A percentile compares a stretch with the other conserved stretches of the same genome.
Evolutionary conservation across 2,113 vertebrate genomes (phyloP).

Genomic region (Dicrurus megarhynchus): DNA sequence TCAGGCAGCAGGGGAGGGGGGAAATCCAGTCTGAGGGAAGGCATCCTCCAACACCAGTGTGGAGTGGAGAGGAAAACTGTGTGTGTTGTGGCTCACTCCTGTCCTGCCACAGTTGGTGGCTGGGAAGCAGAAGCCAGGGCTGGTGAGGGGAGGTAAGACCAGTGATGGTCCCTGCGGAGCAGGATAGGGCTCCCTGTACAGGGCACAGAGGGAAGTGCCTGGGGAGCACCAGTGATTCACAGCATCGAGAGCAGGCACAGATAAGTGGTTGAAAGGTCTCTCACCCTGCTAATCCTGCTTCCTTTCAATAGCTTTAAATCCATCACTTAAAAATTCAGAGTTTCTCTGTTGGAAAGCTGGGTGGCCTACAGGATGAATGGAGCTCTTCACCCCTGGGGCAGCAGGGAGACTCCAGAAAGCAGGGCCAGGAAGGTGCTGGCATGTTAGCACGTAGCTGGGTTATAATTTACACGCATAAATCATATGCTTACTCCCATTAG

Average conservation of each 20-base stretch:
- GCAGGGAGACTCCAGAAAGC: slow-evolving; percentile 11
- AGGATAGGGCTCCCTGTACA: neutral
- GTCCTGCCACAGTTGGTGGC: neutral
- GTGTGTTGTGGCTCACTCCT: neutral
- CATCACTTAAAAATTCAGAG: slow-evolving; percentile 67
- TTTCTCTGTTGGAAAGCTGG: slow-evolving; percentile 55
- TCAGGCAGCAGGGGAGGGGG: neutral
- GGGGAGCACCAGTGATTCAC: slow-evolving; percentile 1
- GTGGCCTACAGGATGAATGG: slow-evolving; percentile 67
- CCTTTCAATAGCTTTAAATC: slow-evolving; percentile 68
- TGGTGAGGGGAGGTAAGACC: neutral
- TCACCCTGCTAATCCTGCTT: slow-evolving; percentile 54
- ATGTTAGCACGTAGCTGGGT: slow-evolving; percentile 45
- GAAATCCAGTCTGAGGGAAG: neutral
- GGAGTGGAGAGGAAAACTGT: neutral
- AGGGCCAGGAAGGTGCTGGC: slow-evolving; percentile 45
- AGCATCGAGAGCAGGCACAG: neutral
- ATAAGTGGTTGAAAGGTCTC: slow-evolving; percentile 64
- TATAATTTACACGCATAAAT: slow-evolving; percentile 13
- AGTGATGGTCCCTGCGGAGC: neutral
- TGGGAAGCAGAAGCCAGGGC: neutral
- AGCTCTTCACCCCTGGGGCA: slow-evolving; percentile 53
- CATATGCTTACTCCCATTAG: slow-evolving; percentile 34
- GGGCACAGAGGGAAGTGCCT: neutral
- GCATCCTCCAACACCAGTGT: neutral